Evolutionary conservation across 2,888 invertebrate genomes (phyloP).

Genomic region (Dolichomitus sp.): DNA sequence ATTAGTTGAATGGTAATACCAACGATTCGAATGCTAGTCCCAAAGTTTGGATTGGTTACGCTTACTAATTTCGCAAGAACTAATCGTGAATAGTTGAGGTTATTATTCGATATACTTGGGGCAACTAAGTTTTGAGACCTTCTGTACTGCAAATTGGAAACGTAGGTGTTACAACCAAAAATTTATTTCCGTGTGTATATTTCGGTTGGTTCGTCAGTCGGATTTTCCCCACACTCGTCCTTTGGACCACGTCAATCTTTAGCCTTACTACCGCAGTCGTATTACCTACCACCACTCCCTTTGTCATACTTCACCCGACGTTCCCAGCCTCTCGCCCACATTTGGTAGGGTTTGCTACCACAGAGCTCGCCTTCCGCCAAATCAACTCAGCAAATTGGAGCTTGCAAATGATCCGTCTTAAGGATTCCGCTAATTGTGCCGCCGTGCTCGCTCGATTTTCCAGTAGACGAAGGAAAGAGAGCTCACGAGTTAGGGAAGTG

Average conservation of each 20-base stretch:
- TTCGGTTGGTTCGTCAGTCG: constrained; percentile 31
- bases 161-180: no score
- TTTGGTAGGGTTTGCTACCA: constrained; percentile 32
- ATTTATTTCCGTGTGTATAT: background rate
- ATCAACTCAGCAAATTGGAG: constrained; percentile 80
- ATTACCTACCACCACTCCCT: constrained; percentile 64
- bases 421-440: constrained; percentile 80
- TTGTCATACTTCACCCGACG: constrained; percentile 68
- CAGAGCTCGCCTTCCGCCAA: constrained; percentile 71
- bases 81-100: no score
- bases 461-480: constrained; percentile 58
- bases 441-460: constrained; percentile 48
- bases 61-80: no score
- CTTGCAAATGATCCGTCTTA: constrained; percentile 82
- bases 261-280: constrained; percentile 27
- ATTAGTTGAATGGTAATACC: no score
- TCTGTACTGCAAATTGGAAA: no score
- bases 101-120: no score
- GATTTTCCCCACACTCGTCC: background rate
- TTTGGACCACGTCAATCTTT: background rate
- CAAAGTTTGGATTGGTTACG: no score
- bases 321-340: constrained; percentile 9
- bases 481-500: constrained; percentile 19
- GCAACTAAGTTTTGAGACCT: no score
- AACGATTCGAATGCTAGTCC: no score